Base-by-base conservation (phyloP, 2,888 invertebrate species). In the Pterostichus madidus region DNA sequence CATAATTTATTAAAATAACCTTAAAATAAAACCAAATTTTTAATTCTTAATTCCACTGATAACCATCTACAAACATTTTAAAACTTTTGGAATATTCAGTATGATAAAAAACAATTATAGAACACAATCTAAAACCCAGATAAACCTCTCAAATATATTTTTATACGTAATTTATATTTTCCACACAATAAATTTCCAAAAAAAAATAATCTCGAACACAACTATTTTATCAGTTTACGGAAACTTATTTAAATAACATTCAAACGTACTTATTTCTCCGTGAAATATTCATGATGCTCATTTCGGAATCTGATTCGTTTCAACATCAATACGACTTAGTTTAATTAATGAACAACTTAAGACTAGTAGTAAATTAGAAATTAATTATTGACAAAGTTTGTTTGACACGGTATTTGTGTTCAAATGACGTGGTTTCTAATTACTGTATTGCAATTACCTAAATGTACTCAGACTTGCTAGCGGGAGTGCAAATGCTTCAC, bases 341-440 rank as follows among this genome's bases (percentile, higher is more conserved):
- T 59, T 81, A 81, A 81, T 81, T 81, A 71, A 80, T 80, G 56
- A 73, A 73, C 44, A 31, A 80, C 73, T 80, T 80, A 80, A 80
- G 71, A 44, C 80, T 13, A 3, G 32, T 24, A 52, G 53, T 80
- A 80, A 80, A 80, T 80, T 80, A 68, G 73, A 80, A 46, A 80
- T 80, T 80, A 71, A 80, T 80, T 71, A 80, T 80, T 80, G 32
- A 80, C 53, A 31, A 39, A 73, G 73, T 49, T 64, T 64, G 64
- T 64, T 61, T 80, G 64, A 52, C 80, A 68, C 32, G 32, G 11
- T 49, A 39, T 80, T 52, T 61, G 39, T 78, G 17, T 56, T 53
- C 39, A 35, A 79, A 24, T 61, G 80, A 68, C 52, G n/a, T n/a
- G 80, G 80, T 39, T 80, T 80, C 68, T 71, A 80, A 80, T 71